These are phyloP conservation scores for Pemphredon lugubris DNA, from an alignment of 2,888 invertebrate species.

Conservation along the genomic window DNA sequence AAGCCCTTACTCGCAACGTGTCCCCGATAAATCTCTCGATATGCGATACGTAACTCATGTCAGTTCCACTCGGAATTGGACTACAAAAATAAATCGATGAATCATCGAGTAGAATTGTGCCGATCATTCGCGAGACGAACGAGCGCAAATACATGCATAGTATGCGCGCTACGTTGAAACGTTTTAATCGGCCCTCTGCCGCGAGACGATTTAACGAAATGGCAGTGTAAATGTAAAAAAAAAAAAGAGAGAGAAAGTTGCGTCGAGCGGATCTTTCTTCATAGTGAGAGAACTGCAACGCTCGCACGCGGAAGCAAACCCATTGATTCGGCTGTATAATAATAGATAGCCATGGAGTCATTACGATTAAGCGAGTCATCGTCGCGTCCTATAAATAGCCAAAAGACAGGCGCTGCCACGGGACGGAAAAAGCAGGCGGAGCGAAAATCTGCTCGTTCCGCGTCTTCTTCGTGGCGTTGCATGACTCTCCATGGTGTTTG, in stretches of 20 bases:
- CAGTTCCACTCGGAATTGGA: constrained; percentile 13
- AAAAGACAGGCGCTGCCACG: constrained; percentile 12
- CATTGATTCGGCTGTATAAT: constrained; percentile 45
- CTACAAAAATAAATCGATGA: constrained; percentile 51
- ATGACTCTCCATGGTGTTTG: constrained; percentile 24
- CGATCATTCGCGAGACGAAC: constrained; percentile 13
- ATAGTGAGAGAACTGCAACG: no score
- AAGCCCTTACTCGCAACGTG: constrained; percentile 4
- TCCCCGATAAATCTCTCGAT: constrained; percentile 44
- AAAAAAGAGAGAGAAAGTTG: no score
- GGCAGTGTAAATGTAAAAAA: no score
- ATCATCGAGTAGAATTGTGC: constrained; percentile 35
- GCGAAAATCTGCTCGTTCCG: constrained; percentile 36
- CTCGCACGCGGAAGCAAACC: no score
- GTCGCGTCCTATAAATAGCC: constrained; percentile 65
- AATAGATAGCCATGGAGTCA: constrained; percentile 40
- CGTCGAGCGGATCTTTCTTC: no score
- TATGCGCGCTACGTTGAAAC: no score
- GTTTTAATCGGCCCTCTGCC: constrained; percentile 31
- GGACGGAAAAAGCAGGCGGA: constrained; percentile 11
- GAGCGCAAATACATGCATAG: neutral
- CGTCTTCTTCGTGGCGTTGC: neutral
- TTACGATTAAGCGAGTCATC: constrained; percentile 58
- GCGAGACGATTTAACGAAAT: neutral
- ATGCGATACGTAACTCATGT: constrained; percentile 7